Conservation (phyloP, 2,113 vertebrate genomes). For the Dolichallabes microphthalmus region DNA sequence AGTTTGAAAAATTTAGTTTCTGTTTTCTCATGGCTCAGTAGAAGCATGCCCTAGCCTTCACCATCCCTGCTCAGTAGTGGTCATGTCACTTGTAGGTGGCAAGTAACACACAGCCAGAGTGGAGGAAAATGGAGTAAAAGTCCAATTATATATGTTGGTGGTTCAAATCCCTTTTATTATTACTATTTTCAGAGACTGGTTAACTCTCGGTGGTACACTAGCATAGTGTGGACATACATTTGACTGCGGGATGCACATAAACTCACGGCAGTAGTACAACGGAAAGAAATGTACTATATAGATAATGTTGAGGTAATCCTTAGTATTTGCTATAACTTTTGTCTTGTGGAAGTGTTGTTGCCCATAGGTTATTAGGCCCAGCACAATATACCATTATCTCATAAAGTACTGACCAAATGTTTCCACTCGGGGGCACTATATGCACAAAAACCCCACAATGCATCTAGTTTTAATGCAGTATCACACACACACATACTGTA, state of each 20-base stretch:
- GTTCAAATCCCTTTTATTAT: background rate
- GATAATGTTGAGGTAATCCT: background rate
- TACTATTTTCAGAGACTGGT: background rate
- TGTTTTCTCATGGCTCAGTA: background rate
- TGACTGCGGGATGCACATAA: background rate
- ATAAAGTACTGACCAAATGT: conserved; percentile 26
- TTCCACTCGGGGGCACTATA: conserved; percentile 37
- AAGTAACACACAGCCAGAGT: background rate
- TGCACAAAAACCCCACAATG: conserved; percentile 11
- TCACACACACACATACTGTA: conserved; percentile 32
- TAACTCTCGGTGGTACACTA: background rate
- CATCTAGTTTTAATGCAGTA: conserved; percentile 30
- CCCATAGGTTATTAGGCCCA: conserved; percentile 10
- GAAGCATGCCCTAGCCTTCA: background rate
- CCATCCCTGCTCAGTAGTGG: background rate
- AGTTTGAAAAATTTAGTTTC: background rate
- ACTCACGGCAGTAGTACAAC: background rate
- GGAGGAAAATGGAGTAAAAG: background rate
- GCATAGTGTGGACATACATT: background rate
- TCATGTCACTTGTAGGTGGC: background rate
- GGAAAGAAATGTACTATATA: conserved; percentile 24
- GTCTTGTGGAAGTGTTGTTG: conserved; percentile 30
- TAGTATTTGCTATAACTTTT: conserved; percentile 18
- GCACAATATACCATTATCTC: conserved; percentile 23
- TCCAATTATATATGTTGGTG: background rate